Base-by-base conservation (phyloP, 2,113 vertebrate genomes). In the Clupea harengus region DNA sequence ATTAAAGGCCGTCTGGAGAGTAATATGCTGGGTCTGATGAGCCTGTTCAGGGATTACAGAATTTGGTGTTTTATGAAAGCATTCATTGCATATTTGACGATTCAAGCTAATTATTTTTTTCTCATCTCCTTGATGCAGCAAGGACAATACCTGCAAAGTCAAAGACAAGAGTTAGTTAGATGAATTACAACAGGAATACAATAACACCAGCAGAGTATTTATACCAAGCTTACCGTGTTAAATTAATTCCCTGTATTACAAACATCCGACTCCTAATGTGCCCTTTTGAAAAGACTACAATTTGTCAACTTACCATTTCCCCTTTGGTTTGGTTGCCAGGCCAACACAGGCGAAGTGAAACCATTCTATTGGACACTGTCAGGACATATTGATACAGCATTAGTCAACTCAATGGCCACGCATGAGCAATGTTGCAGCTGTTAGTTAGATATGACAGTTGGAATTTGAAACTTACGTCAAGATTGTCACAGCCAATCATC, bases 401-500 rank as follows among this genome's bases (percentile, higher is more conserved):
- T 82, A 81, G 81, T 25, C n/a, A 39, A 25, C 25, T 25, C n/a
- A 39, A 25, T 22, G 82, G 6, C 87, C 22, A 25, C 1, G 25
- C 5, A 72, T 17, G 28, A 22, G 4, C 18, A 18, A 4, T 22
- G 8, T 46, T 67, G 45, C 78, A 85, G 50, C 49, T 2, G n/a
- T 20, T 0, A 54, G 0, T 39, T 1, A 75, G 45, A 54, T 52
- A n/a, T 50, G 22, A 81, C 67, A 15, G 45, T 45, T 45, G 22
- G 9, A 9, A 7, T n/a, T 18, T 46, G 47, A 88, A 86, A 95
- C 97, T 97, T 92, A 99, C 98, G 83, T 99, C 98, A 45, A 97
- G 96, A 91, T 99, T 99, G 94, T 99, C 98, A 82, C 98, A 99
- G 94, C 98, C 98, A 18, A 99, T 99, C 98, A 99, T 99, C 93